Percentiles rank a stretch among this genome's conserved stretches.
Evolutionary conservation across 2,797 vertebrate species (phyloP).

Genomic region (Clarias platycephalus): DNA sequence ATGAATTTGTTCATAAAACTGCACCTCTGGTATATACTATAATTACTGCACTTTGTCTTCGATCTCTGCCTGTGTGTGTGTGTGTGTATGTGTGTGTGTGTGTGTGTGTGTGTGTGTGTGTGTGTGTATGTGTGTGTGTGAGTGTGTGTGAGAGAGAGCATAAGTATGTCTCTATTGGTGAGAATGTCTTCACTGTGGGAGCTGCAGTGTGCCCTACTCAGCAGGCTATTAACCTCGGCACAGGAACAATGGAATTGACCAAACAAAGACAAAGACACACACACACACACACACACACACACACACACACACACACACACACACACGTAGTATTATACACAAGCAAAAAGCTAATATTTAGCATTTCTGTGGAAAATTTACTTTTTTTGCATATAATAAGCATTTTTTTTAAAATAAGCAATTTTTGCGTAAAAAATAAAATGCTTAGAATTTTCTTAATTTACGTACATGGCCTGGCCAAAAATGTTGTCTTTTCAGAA

Average conservation of each 20-base stretch:
- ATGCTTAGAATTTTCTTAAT: not conserved
- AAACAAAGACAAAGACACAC: slow-evolving; percentile 40
- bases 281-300: slow-evolving; percentile 33
- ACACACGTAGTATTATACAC: slow-evolving; percentile 5
- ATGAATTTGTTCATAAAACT: not conserved
- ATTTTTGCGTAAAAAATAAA: not conserved
- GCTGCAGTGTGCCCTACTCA: slow-evolving; percentile 59
- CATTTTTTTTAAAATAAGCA: not conserved
- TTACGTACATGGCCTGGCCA: not conserved
- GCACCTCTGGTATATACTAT: not conserved
- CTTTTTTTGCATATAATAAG: too few species aligned
- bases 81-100: slow-evolving; percentile 25
- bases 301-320: slow-evolving; percentile 12
- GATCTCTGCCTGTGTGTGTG: not conserved
- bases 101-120: slow-evolving; percentile 18
- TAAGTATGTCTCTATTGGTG: slow-evolving; percentile 54
- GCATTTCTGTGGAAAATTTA: not conserved
- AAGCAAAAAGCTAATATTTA: not conserved
- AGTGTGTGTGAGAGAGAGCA: slow-evolving; percentile 15
- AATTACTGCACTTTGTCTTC: slow-evolving; percentile 6
- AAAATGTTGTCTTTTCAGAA: too few species aligned
- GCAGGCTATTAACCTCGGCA: slow-evolving; percentile 61
- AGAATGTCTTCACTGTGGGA: slow-evolving; percentile 68
- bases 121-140: not conserved
- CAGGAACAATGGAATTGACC: slow-evolving; percentile 62